These are phyloP conservation scores for Atta colombica DNA, from an alignment of 1,140 invertebrate species.

Conservation along the genomic window DNA sequence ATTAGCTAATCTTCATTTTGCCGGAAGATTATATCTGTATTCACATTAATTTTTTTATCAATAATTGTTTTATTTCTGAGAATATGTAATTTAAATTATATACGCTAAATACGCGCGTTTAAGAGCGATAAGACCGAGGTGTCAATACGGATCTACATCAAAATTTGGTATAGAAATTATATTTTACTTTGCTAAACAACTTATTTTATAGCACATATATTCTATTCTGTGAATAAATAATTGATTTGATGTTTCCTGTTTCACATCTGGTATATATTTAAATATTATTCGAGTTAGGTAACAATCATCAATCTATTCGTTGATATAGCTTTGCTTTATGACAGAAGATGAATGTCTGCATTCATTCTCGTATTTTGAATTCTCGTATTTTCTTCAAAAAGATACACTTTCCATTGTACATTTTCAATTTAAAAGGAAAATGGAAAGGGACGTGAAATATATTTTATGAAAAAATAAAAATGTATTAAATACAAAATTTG, in stretches of 20 bases:
- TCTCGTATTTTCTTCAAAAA: background rate
- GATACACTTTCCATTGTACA: background rate
- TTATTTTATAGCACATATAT: background rate
- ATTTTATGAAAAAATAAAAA: background rate
- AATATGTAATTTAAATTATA: too few relatives aligned
- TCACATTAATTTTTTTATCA: too few relatives aligned
- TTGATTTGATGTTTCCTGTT: background rate
- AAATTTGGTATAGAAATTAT: background rate
- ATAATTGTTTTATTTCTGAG: too few relatives aligned
- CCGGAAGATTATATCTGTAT: background rate
- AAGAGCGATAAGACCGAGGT: too few relatives aligned
- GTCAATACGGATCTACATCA: too few relatives aligned
- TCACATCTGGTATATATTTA: background rate
- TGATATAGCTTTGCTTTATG: background rate
- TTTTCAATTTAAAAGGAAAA: background rate
- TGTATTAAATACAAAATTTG: too few relatives aligned
- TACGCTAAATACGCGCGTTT: too few relatives aligned
- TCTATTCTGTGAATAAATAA: background rate
- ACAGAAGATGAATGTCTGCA: background rate
- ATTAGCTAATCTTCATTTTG: background rate
- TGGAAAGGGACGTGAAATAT: background rate
- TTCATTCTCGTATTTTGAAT: background rate
- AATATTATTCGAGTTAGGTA: constrained; percentile 17
- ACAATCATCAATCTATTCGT: background rate
- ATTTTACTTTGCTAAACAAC: background rate